Percentiles rank a stretch among this genome's conserved stretches.
Conservation (phyloP, 2,797 vertebrate species). For the Phataginus tricuspis region DNA sequence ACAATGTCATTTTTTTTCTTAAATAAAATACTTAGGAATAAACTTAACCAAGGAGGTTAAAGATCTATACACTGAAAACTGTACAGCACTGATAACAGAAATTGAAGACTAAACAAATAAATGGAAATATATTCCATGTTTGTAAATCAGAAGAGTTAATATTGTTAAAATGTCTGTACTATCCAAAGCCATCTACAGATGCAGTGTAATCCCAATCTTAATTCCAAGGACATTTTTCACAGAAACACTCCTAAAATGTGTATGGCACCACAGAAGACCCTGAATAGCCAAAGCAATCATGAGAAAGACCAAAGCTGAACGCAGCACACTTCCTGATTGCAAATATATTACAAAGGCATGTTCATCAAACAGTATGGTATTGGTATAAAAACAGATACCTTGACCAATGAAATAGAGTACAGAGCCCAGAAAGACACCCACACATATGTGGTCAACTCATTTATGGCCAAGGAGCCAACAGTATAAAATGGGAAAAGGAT, state of each 20-base stretch:
- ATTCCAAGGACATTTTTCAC: background rate
- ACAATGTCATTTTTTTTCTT: background rate
- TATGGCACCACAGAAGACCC: background rate
- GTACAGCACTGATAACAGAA: background rate
- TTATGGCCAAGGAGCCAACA: background rate
- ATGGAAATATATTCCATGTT: background rate
- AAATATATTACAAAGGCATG: background rate
- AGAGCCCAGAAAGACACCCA: background rate
- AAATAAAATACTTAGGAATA: background rate
- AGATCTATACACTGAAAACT: background rate
- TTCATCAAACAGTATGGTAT: background rate
- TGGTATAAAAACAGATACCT: background rate
- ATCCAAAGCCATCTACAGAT: background rate
- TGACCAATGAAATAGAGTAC: background rate
- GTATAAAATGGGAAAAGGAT: background rate
- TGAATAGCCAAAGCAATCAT: background rate
- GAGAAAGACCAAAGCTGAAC: background rate
- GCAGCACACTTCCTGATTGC: background rate
- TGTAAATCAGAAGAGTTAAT: background rate
- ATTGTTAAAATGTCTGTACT: background rate
- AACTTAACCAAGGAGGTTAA: background rate
- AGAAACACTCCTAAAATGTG: background rate
- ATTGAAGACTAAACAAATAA: background rate
- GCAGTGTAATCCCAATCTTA: background rate
- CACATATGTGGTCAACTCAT: background rate